Conservation (phyloP, 2,888 invertebrate species). For the Aromia moschata region DNA sequence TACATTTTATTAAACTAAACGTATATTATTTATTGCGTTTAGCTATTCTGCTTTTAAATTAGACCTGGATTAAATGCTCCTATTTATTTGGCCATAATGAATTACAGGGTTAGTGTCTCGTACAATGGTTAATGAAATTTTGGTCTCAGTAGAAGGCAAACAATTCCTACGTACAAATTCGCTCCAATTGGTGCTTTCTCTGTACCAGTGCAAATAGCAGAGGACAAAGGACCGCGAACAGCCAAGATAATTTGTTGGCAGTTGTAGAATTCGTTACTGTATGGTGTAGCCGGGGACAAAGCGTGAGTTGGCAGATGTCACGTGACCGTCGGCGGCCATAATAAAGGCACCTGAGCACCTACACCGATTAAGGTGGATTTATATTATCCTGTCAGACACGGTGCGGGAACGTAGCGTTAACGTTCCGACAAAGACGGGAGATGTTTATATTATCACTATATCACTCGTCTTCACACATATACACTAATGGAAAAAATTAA, state of each 20-base stretch:
- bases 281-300: constrained; percentile 19
- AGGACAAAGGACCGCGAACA: constrained; percentile 15
- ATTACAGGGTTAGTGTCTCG: constrained; percentile 28
- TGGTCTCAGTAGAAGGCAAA: constrained; percentile 30
- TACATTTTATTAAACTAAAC: too few species aligned
- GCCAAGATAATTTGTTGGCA: constrained; percentile 25
- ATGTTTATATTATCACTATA: too few species aligned
- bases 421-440: too few species aligned
- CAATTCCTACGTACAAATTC: constrained; percentile 34
- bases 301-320: constrained; percentile 24
- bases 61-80: constrained; percentile 15
- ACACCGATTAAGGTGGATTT: constrained; percentile 4
- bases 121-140: constrained; percentile 40
- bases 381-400: too few species aligned
- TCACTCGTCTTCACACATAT: too few species aligned
- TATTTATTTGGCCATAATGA: constrained; percentile 30
- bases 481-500: too few species aligned
- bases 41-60: too few species aligned
- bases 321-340: constrained; percentile 4
- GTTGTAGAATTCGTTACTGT: constrained; percentile 22
- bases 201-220: constrained; percentile 11
- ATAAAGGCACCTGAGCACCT: constrained; percentile 9
- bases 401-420: too few species aligned
- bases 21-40: too few species aligned
- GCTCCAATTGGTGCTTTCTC: constrained; percentile 31